Percentiles rank a stretch among this genome's conserved stretches.
phyloP scores from a whole-genome alignment of 1,140 invertebrate genomes.

The Trichomalopsis sarcophagae region DNA sequence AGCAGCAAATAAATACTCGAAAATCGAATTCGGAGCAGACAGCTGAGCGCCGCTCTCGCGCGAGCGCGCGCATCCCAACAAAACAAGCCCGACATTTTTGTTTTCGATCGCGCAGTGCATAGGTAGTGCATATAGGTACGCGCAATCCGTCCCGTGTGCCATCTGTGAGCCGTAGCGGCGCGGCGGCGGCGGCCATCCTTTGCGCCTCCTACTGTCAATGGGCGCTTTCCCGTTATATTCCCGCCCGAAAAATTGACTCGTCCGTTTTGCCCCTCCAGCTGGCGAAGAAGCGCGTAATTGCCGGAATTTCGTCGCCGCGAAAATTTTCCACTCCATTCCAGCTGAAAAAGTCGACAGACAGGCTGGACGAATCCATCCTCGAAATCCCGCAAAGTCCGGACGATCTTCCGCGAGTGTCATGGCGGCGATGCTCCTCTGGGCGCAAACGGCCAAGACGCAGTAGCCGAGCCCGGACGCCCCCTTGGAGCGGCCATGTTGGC shows the following conservation, averaged over 20 bases:
- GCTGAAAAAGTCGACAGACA: background rate
- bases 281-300: too few species aligned
- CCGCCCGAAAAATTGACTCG: slow-evolving; percentile 49
- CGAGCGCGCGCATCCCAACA: slow-evolving; percentile 25
- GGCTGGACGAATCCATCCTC: background rate
- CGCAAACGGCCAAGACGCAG: slow-evolving; percentile 7
- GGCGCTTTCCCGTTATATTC: slow-evolving; percentile 55
- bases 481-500: slow-evolving; percentile 37
- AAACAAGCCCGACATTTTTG: slow-evolving; percentile 53
- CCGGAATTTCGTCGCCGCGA: background rate
- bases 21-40: slow-evolving; percentile 19
- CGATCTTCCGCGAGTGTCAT: slow-evolving; percentile 52
- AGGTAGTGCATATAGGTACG: too few species aligned
- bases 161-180: slow-evolving; percentile 61
- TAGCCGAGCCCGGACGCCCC: background rate
- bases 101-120: slow-evolving; percentile 45
- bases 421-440: slow-evolving; percentile 56
- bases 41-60: slow-evolving; percentile 18
- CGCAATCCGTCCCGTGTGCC: slow-evolving; percentile 55
- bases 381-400: background rate
- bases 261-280: background rate
- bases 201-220: slow-evolving; percentile 51
- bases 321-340: background rate
- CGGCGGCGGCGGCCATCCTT: slow-evolving; percentile 24
- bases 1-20: background rate